Evolutionary conservation across 2,888 invertebrate genomes (phyloP).

Genomic region (Drosophila affinis): DNA sequence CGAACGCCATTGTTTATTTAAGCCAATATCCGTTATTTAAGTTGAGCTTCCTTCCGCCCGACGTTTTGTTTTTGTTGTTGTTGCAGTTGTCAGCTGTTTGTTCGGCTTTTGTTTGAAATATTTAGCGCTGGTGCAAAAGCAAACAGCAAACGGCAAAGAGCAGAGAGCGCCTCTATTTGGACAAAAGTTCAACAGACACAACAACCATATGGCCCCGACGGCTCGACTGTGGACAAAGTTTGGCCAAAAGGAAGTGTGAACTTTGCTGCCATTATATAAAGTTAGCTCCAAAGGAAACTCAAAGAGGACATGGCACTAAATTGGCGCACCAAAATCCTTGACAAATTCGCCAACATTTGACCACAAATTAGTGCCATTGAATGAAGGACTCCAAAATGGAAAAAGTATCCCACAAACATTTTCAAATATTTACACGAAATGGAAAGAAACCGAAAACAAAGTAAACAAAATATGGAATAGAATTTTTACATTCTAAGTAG

Average conservation of each 20-base stretch:
- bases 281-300: slow-evolving; percentile 29
- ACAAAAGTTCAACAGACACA: slow-evolving; percentile 69
- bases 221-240: slow-evolving; percentile 62
- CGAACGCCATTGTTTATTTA: slow-evolving; percentile 74
- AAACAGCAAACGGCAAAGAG: slow-evolving; percentile 56
- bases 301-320: slow-evolving; percentile 58
- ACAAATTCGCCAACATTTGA: slow-evolving; percentile 62
- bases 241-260: slow-evolving; percentile 74
- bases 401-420: not conserved
- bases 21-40: slow-evolving; percentile 79
- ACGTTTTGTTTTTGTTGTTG: slow-evolving; percentile 62
- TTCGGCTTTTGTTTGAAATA: slow-evolving; percentile 75
- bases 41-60: slow-evolving; percentile 73
- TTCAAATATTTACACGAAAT: not conserved
- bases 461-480: not conserved
- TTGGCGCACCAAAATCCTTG: slow-evolving; percentile 60
- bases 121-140: slow-evolving; percentile 66
- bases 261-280: slow-evolving; percentile 71
- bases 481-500: not conserved
- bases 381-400: slow-evolving; percentile 4
- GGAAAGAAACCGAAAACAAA: not conserved
- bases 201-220: slow-evolving; percentile 50
- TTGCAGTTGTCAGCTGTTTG: slow-evolving; percentile 69
- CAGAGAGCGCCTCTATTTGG: slow-evolving; percentile 62
- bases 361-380: slow-evolving; percentile 65